phyloP scores from a whole-genome alignment of 2,797 vertebrate species.

The Sebastiscus albofasciatus region DNA sequence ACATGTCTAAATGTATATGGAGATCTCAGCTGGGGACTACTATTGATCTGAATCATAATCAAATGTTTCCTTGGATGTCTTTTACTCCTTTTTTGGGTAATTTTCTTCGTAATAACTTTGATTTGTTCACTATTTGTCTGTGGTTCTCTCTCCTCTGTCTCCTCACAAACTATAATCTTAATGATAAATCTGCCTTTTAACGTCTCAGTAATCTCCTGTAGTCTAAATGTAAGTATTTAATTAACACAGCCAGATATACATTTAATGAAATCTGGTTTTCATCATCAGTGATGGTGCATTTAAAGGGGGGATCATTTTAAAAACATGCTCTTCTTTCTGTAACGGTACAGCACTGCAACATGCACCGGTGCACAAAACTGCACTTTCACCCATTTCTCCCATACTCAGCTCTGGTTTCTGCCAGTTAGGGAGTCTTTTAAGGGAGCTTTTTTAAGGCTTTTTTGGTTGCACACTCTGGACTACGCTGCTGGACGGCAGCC shows the following conservation, averaged over 20 bases:
- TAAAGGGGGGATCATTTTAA: neutral
- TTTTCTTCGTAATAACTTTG: neutral
- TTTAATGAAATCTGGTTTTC: neutral
- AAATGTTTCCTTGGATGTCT: neutral
- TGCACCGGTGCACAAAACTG: neutral
- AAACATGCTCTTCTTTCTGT: neutral
- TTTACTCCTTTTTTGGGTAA: neutral
- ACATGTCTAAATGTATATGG: constrained; percentile 35
- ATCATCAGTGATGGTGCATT: neutral
- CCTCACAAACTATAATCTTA: neutral
- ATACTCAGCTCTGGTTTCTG: constrained; percentile 5
- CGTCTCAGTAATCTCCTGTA: no score
- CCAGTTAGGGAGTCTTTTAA: neutral
- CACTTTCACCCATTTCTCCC: neutral
- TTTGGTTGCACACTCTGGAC: constrained; percentile 27
- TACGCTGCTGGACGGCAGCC: constrained; percentile 46
- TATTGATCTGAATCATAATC: neutral
- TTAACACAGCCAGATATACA: neutral
- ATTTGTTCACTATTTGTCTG: neutral
- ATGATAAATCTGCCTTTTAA: neutral
- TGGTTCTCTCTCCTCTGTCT: neutral
- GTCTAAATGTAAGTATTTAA: neutral
- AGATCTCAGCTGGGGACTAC: neutral
- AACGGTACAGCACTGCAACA: rapidly evolving
- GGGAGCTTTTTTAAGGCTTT: constrained; percentile 1